A percentile compares a stretch with the other conserved stretches of the same genome.
These are phyloP conservation scores for Diaperis boleti DNA, from an alignment of 2,888 invertebrate species.

Conservation along the genomic window DNA sequence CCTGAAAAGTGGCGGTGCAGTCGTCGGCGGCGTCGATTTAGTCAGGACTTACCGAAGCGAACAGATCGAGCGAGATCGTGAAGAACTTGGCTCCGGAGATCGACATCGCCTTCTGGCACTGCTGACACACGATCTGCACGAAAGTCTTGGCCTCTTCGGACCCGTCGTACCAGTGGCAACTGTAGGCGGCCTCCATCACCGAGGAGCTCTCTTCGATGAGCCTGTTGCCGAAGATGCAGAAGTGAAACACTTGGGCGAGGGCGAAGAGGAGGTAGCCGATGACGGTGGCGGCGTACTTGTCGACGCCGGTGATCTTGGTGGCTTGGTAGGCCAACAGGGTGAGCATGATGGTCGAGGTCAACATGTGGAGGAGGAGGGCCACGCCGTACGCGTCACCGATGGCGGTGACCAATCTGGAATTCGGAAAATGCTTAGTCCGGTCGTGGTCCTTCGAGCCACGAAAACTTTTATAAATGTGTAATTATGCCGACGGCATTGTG, in stretches of 20 bases:
- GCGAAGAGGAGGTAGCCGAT: conserved; percentile 85
- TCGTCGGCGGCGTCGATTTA: neutral
- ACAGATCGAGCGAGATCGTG: conserved; percentile 87
- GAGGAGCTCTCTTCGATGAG: conserved; percentile 93
- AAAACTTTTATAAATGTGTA: too few relatives aligned
- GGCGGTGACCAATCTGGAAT: conserved; percentile 79
- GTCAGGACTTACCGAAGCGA: conserved; percentile 79
- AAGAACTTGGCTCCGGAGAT: conserved; percentile 92
- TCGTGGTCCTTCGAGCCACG: conserved; percentile 1
- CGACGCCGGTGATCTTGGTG: conserved; percentile 83
- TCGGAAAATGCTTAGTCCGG: neutral
- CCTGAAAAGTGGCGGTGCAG: conserved; percentile 69
- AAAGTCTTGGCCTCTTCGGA: conserved; percentile 92
- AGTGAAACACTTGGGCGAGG: conserved; percentile 86
- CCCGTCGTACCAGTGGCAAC: conserved; percentile 92
- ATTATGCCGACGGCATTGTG: too few relatives aligned
- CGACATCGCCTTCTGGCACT: conserved; percentile 90
- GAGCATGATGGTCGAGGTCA: conserved; percentile 85
- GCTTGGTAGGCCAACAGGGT: conserved; percentile 89
- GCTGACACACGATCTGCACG: conserved; percentile 91
- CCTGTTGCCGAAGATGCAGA: conserved; percentile 88
- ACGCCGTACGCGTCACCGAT: conserved; percentile 88
- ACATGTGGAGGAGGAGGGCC: conserved; percentile 86
- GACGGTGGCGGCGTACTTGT: conserved; percentile 83
- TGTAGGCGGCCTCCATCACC: conserved; percentile 92